Base-by-base conservation (phyloP, 2,888 invertebrate species). In the Perdita meconis region DNA sequence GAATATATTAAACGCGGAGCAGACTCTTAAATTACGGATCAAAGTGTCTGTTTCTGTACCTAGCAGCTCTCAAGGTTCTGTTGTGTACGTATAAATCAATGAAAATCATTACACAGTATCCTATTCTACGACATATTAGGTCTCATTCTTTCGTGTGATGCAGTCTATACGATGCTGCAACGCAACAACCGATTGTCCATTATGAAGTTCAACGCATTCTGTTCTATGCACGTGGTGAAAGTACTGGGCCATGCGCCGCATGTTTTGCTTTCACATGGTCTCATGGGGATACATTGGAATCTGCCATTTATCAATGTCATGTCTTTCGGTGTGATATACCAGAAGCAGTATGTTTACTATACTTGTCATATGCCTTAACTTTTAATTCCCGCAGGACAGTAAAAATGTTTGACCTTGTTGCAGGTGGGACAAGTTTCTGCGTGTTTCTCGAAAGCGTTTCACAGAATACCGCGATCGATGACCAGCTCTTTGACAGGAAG, bases 241-340 rank as follows among this genome's bases (percentile, higher is more conserved):
- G 95, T 12, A 96, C 96, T 56, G 96, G 97, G 22, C 94, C 95
- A 0, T 98, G 98, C 87, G 96, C 96, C 0, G 95, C 97, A n/a
- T 99, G 99, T 93, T 99, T 99, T 93, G 99, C 99, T 8, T 99
- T 99, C 93, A 99, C 99, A 0, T 98, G 98, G 96, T 97, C 98
- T 57, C 98, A 98, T 91, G 98, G 98, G 0, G 97, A 97, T 88
- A 96, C 96, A 38, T 95, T 95, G 85, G 97, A 97, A 93, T 96
- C 96, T 0, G 96, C 97, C 56, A 96, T 98, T 78, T 98, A 98
- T 92, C 97, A 98, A 93, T 99, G 99, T 93, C 99, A 99, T 93
- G 98, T 98, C 57, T 99, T 99, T 93, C 95, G 98, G 72, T 99
- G 98, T 93, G 97, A 98, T 92, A 97, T 97, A 90, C 96, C 97